Conservation (phyloP, 2,113 vertebrate genomes). For the Aplodontia rufa region DNA sequence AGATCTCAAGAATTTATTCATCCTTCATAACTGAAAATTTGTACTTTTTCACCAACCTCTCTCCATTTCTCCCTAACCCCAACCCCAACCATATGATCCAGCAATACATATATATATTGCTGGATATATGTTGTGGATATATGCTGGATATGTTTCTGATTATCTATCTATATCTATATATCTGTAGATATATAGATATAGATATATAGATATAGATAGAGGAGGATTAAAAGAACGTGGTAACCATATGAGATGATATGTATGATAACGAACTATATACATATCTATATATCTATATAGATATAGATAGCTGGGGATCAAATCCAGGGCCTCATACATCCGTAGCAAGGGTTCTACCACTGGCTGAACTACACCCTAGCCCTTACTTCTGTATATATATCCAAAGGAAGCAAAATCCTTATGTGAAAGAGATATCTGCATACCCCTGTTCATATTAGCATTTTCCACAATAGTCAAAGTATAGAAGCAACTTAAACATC, state of each 20-base stretch:
- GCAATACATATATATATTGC: too few relatives aligned
- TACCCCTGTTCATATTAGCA: background rate
- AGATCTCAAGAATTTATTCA: background rate
- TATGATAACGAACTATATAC: too few relatives aligned
- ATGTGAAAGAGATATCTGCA: background rate
- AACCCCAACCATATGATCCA: background rate
- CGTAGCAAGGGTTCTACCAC: background rate
- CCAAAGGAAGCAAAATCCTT: background rate
- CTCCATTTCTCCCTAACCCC: too few relatives aligned
- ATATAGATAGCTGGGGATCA: too few relatives aligned
- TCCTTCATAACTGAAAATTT: background rate
- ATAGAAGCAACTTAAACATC: background rate
- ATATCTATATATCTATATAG: too few relatives aligned
- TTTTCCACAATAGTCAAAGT: background rate
- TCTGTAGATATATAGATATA: too few relatives aligned
- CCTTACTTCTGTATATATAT: too few relatives aligned
- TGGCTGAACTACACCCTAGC: too few relatives aligned
- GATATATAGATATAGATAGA: too few relatives aligned
- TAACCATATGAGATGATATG: accelerated
- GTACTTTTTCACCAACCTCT: background rate
- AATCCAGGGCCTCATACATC: background rate
- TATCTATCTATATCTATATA: too few relatives aligned
- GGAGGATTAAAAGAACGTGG: background rate
- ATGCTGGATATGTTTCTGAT: too few relatives aligned
- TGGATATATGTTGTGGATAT: too few relatives aligned